A percentile compares a stretch with the other conserved stretches of the same genome.
phyloP scores from a whole-genome alignment of 2,113 vertebrate species.

The Gadus macrocephalus region DNA sequence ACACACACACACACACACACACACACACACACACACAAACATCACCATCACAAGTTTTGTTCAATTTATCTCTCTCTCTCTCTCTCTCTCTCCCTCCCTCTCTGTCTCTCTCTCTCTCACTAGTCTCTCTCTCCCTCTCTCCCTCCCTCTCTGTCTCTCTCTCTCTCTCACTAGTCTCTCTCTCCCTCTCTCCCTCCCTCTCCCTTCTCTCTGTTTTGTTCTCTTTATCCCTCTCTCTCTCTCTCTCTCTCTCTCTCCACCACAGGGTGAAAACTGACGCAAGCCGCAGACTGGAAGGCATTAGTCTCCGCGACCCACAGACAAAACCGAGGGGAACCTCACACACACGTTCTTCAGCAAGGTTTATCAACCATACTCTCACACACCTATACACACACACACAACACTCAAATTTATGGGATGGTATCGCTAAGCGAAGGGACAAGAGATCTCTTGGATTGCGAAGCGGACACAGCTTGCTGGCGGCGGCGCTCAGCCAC shows the following conservation, averaged over 20 bases:
- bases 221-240: no score
- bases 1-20: no score
- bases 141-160: no score
- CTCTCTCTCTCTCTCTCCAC: slow-evolving; percentile 35
- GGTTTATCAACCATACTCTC: neutral
- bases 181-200: neutral
- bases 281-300: slow-evolving; percentile 66
- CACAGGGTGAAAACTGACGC: slow-evolving; percentile 63
- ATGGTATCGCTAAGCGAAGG: no score
- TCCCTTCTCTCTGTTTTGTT: slow-evolving; percentile 4
- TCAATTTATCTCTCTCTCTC: slow-evolving; percentile 4
- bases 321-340: slow-evolving; percentile 11
- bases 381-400: neutral
- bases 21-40: no score
- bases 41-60: no score
- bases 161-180: no score
- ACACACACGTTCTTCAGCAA: neutral
- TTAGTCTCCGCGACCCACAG: slow-evolving; percentile 49
- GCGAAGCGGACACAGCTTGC: neutral
- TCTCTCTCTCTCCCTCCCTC: slow-evolving; percentile 8
- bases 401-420: neutral
- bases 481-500: neutral
- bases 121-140: no score
- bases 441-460: slow-evolving; percentile 32
- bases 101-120: neutral